These are phyloP conservation scores for Numenius arquata DNA, from an alignment of 2,113 vertebrate genomes.

Conservation along the genomic window DNA sequence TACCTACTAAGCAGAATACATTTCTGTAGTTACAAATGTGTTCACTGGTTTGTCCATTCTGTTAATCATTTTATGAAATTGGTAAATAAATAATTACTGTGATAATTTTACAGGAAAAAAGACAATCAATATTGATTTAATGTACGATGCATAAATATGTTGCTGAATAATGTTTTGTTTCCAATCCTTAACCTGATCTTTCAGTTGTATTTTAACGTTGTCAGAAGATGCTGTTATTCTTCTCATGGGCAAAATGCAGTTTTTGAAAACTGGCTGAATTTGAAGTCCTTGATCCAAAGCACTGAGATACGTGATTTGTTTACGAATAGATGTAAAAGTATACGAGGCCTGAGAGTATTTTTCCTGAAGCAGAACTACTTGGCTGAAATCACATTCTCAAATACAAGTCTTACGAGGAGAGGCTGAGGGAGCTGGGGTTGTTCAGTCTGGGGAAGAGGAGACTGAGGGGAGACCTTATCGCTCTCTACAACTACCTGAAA, in stretches of 20 bases:
- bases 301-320: neutral
- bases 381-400: neutral
- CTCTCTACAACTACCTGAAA: too few relatives aligned
- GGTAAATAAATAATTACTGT: neutral
- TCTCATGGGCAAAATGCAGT: neutral
- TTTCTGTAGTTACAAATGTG: neutral
- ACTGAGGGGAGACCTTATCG: too few relatives aligned
- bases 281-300: neutral
- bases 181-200: neutral
- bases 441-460: too few relatives aligned
- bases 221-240: neutral
- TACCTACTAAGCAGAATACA: neutral
- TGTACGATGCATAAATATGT: neutral
- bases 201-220: neutral
- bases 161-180: neutral
- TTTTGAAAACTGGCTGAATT: neutral
- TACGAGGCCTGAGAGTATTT: neutral
- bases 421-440: too few relatives aligned
- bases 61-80: neutral
- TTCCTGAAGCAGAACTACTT: neutral
- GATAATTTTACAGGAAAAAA: neutral
- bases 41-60: neutral
- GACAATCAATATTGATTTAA: neutral
- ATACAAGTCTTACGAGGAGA: too few relatives aligned
- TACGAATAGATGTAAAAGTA: neutral